A percentile compares a stretch with the other conserved stretches of the same genome.
These are phyloP conservation scores for Cyanoramphus novaezelandiae DNA, from an alignment of 2,113 vertebrate genomes.

Conservation along the genomic window DNA sequence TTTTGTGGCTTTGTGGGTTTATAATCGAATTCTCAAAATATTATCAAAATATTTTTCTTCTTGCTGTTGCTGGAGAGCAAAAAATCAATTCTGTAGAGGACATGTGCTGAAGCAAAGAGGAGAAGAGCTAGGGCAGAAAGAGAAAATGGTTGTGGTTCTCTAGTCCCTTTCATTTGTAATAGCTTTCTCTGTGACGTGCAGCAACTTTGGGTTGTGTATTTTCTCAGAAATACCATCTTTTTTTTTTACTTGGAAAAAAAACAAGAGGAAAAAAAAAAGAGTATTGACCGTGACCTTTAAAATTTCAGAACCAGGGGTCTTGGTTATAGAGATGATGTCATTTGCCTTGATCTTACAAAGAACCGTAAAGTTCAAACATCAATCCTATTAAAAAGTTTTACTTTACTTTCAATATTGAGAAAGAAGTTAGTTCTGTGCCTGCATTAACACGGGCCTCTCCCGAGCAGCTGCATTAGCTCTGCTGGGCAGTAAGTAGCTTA, in stretches of 20 bases:
- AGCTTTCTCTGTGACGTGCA: background rate
- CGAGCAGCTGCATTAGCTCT: background rate
- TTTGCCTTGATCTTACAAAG: slow-evolving; percentile 51
- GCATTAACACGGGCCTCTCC: background rate
- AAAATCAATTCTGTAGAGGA: background rate
- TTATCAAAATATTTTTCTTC: slow-evolving; percentile 63
- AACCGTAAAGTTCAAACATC: slow-evolving; percentile 46
- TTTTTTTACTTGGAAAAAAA: background rate
- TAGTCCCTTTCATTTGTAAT: slow-evolving; percentile 9
- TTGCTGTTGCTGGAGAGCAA: slow-evolving; percentile 1
- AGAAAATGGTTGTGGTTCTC: slow-evolving; percentile 17
- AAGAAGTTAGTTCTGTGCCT: slow-evolving; percentile 7
- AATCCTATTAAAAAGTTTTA: slow-evolving; percentile 55
- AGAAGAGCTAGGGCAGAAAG: background rate
- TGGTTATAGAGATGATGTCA: slow-evolving; percentile 39
- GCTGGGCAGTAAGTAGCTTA: slow-evolving; percentile 26
- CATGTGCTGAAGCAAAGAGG: background rate
- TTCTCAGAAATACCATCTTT: slow-evolving; percentile 16
- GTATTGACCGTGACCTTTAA: slow-evolving; percentile 39
- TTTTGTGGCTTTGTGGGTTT: slow-evolving; percentile 68
- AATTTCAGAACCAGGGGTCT: slow-evolving; percentile 45
- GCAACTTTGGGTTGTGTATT: background rate
- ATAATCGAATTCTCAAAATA: slow-evolving; percentile 50
- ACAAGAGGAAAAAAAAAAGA: background rate
- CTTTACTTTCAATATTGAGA: slow-evolving; percentile 41